These are phyloP conservation scores for Galaxias olidus DNA, from an alignment of 2,797 vertebrate genomes.

Conservation along the genomic window DNA sequence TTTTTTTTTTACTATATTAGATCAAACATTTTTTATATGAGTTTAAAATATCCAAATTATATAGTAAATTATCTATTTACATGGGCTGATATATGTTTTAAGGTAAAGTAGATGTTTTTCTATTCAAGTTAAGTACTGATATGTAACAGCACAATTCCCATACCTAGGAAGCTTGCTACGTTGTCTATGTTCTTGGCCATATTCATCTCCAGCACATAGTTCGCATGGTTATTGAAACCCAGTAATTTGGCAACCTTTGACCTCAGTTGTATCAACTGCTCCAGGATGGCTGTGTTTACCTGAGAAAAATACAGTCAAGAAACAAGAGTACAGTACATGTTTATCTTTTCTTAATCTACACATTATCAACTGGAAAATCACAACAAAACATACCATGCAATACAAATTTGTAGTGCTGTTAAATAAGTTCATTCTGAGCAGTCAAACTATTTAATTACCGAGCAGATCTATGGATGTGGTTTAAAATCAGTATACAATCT, in stretches of 20 bases:
- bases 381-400: no score
- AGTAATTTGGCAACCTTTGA: slow-evolving; percentile 86
- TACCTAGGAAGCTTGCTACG: slow-evolving; percentile 75
- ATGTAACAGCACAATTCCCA: not conserved
- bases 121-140: no score
- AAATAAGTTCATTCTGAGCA: no score
- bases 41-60: not conserved
- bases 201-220: slow-evolving; percentile 93
- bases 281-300: slow-evolving; percentile 89
- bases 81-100: no score
- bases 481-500: not conserved
- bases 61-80: no score
- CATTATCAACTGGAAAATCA: not conserved
- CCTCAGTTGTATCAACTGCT: slow-evolving; percentile 84
- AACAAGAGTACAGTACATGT: not conserved
- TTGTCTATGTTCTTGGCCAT: slow-evolving; percentile 82
- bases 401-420: no score
- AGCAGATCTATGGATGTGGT: not conserved
- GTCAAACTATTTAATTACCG: no score
- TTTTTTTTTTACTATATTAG: no score
- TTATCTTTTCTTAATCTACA: not conserved
- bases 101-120: not conserved
- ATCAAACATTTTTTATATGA: not conserved
- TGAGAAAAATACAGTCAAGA: slow-evolving; percentile 52
- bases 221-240: slow-evolving; percentile 86